Base-by-base conservation (phyloP, 2,113 vertebrate genomes). In the Penelope pileata region DNA sequence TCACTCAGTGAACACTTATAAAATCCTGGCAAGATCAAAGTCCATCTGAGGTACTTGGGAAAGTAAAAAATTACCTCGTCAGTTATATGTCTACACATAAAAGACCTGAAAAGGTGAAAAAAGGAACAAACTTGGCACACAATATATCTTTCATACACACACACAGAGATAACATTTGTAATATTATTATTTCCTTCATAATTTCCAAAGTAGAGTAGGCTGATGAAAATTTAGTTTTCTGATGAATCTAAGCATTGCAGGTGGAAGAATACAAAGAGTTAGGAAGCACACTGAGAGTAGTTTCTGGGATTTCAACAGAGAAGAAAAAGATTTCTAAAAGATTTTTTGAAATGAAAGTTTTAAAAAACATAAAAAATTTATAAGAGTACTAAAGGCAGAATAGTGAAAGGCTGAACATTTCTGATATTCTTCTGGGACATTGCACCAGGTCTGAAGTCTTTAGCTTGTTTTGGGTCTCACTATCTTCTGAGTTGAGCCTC, bases 21-120 rank as follows among this genome's bases (percentile, higher is more conserved):
- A 88, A 94, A 91, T 90, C 60, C 51, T 95, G 74, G 64, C 68
- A 92, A 59, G 73, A 51, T 79, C 15, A 74, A 78, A 86, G 16
- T 36, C 64, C 83, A 51, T 58, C 83, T 82, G 38, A 56, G 50
- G 34, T 88, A 89, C n/a, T 63, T 81, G n/a, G 63, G 36, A 88
- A 85, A 88, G 90, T 86, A 83, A 94, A 30, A 90, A 80, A 89
- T 91, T 58, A 81, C 45, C 7, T 84, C 8, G 64, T 56, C 36
- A 66, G 63, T 42, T 82, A 48, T 30, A 91, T 91, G 94, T 90
- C 42, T 72, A 24, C 76, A 64, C 43, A 72, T 59, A 83, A 34
- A 86, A 76, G 50, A 87, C 8, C 23, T 45, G 62, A 83, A 69
- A 66, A 34, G 18, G 32, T 2, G 14, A 96, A 81, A 90, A 94